These are phyloP conservation scores for Sebastes trivittatus DNA, from an alignment of 2,797 vertebrate genomes.

Conservation along the genomic window DNA sequence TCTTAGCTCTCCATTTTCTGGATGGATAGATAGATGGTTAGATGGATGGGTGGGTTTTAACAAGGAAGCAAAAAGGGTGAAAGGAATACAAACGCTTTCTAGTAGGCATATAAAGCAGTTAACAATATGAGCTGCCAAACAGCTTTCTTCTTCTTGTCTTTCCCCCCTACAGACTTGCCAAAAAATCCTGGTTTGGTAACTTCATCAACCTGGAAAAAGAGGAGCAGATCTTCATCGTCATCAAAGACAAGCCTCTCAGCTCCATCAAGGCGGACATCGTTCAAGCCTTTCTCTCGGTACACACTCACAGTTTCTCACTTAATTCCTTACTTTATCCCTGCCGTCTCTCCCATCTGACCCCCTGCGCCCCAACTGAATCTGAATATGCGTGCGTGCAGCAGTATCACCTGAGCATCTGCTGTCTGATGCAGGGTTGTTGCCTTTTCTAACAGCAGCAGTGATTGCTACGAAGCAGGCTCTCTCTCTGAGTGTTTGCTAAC, in stretches of 20 bases:
- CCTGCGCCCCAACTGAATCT: background rate
- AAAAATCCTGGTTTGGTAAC: constrained; percentile 99
- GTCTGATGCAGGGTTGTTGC: constrained; percentile 8
- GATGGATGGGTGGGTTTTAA: background rate
- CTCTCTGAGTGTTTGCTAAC: constrained; percentile 58
- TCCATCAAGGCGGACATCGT: constrained; percentile 99
- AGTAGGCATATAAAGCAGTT: background rate
- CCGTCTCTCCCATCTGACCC: background rate
- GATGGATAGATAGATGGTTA: background rate
- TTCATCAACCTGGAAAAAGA: constrained; percentile 99
- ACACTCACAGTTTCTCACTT: background rate
- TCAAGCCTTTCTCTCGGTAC: constrained; percentile 97
- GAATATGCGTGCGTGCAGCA: background rate
- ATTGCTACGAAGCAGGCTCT: constrained; percentile 14
- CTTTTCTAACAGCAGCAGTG: background rate
- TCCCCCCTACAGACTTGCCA: constrained; percentile 89
- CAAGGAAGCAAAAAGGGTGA: background rate
- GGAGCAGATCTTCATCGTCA: constrained; percentile 98
- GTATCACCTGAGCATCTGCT: constrained; percentile 10
- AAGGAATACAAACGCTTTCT: background rate
- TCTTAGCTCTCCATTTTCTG: background rate
- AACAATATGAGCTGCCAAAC: background rate
- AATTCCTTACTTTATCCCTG: background rate
- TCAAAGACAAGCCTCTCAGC: constrained; percentile 97
- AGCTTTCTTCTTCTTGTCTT: background rate